These are phyloP conservation scores for Scotopteryx bipunctaria DNA, from an alignment of 2,888 invertebrate species.

Conservation along the genomic window DNA sequence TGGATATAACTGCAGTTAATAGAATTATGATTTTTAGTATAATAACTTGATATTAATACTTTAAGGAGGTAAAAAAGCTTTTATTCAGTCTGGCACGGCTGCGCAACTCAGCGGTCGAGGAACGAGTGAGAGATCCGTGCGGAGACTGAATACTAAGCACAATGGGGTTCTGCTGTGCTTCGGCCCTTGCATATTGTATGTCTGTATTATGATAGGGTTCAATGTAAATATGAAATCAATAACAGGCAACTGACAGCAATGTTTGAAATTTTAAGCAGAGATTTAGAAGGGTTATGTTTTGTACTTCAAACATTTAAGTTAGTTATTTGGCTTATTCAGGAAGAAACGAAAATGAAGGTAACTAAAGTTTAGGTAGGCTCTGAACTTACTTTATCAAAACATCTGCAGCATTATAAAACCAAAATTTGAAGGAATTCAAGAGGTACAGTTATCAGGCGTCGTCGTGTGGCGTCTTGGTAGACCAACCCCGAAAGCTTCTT, in stretches of 20 bases:
- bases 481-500: conserved; percentile 52
- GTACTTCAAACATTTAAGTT: background rate
- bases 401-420: conserved; percentile 16
- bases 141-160: conserved; percentile 61
- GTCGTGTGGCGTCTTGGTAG: conserved; percentile 35
- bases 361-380: background rate
- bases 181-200: conserved; percentile 56
- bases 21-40: conserved; percentile 59
- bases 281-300: conserved; percentile 4
- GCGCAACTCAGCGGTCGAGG: conserved; percentile 61
- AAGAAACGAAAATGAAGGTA: background rate
- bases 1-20: conserved; percentile 58
- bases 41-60: conserved; percentile 54
- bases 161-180: conserved; percentile 68
- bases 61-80: conserved; percentile 52
- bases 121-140: conserved; percentile 68
- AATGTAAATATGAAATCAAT: conserved; percentile 67
- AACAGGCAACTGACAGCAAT: conserved; percentile 37
- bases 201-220: conserved; percentile 63
- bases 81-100: conserved; percentile 64
- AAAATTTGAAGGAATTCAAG: conserved; percentile 18
- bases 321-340: background rate
- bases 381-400: conserved; percentile 24
- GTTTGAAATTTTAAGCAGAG: conserved; percentile 14
- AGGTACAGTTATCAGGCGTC: conserved; percentile 23